Evolutionary conservation across 1,140 invertebrate genomes (phyloP).

Genomic region (Phortica variegata): DNA sequence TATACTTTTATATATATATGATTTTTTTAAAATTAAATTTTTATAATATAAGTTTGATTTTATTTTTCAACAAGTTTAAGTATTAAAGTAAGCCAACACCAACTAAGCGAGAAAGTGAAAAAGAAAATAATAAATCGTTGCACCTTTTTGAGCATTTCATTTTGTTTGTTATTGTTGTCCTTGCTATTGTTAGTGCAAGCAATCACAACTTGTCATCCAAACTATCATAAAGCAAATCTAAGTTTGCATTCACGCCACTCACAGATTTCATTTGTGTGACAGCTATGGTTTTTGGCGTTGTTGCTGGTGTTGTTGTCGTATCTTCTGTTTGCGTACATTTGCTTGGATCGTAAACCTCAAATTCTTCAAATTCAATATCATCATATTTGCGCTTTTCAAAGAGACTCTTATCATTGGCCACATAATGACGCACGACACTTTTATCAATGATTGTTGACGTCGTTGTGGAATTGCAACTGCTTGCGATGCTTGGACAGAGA

Average conservation of each 20-base stretch:
- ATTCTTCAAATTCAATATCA: constrained; percentile 81
- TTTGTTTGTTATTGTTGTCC: background rate
- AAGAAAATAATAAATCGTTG: too few species aligned
- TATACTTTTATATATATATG: too few species aligned
- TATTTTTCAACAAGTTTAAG: too few species aligned
- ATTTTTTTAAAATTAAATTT: too few species aligned
- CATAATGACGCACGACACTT: constrained; percentile 48
- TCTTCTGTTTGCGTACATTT: constrained; percentile 22
- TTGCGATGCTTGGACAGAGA: constrained; percentile 31
- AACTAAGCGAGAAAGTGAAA: too few species aligned
- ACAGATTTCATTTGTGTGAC: constrained; percentile 3
- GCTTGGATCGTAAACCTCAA: constrained; percentile 64
- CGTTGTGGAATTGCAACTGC: constrained; percentile 28
- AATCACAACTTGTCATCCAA: constrained; percentile 42
- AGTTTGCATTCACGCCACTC: constrained; percentile 21
- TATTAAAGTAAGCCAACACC: too few species aligned
- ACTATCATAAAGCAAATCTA: constrained; percentile 41
- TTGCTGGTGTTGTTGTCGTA: constrained; percentile 1
- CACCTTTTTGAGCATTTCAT: background rate
- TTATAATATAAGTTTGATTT: too few species aligned
- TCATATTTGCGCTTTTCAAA: constrained; percentile 65
- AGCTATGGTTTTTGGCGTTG: constrained; percentile 7
- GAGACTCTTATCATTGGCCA: constrained; percentile 59
- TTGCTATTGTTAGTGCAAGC: background rate
- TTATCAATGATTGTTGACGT: constrained; percentile 33